A percentile compares a stretch with the other conserved stretches of the same genome.
Conservation (phyloP, 2,888 invertebrate species). For the Augiades crinisus region DNA sequence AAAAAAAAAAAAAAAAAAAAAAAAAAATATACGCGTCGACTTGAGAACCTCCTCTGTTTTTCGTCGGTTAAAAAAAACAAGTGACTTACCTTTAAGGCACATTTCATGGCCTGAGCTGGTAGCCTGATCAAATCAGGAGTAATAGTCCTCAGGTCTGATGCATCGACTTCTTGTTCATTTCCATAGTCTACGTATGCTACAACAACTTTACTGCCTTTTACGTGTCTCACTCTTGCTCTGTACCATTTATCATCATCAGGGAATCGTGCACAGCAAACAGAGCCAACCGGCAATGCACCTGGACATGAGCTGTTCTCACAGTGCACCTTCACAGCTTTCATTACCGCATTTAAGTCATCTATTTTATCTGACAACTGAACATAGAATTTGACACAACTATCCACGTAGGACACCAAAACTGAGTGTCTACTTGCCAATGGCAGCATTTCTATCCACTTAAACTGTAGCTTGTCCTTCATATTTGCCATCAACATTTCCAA, state of each 20-base stretch:
- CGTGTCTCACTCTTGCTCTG: constrained; percentile 88
- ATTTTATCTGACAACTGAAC: constrained; percentile 85
- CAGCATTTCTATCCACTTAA: constrained; percentile 62
- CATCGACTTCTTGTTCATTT: constrained; percentile 90
- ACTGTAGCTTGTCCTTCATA: constrained; percentile 65
- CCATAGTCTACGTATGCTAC: constrained; percentile 97
- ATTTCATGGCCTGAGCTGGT: constrained; percentile 88
- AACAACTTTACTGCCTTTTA: constrained; percentile 80
- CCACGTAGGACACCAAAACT: constrained; percentile 84
- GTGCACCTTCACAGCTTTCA: constrained; percentile 83
- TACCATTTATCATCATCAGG: constrained; percentile 94
- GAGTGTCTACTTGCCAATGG: constrained; percentile 62
- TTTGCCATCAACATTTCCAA: constrained; percentile 77
- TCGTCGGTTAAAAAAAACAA: too few species aligned
- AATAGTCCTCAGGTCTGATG: constrained; percentile 82
- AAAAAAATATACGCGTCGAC: too few species aligned
- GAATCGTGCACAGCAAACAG: constrained; percentile 91
- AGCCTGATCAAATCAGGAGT: constrained; percentile 83
- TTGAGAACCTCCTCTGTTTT: too few species aligned
- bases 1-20: too few species aligned
- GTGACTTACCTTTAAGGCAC: constrained; percentile 83
- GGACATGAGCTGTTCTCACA: constrained; percentile 76
- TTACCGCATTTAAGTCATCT: constrained; percentile 83
- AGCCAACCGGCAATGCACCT: constrained; percentile 77
- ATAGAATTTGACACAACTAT: constrained; percentile 87